Percentiles rank a stretch among this genome's conserved stretches.
phyloP scores from a whole-genome alignment of 1,140 invertebrate genomes.

The Gerris buenoi region DNA sequence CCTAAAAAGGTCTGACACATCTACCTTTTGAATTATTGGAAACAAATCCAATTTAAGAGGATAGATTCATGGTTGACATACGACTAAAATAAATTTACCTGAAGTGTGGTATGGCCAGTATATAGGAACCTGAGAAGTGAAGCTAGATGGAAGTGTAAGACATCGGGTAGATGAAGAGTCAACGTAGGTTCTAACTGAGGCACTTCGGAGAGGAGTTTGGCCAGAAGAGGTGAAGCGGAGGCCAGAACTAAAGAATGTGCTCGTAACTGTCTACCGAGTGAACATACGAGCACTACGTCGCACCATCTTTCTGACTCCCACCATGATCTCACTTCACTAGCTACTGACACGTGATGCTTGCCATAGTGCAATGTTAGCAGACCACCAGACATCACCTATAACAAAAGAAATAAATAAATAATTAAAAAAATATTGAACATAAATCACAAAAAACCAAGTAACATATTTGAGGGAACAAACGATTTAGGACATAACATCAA shows the following conservation, averaged over 20 bases:
- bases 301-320: constrained; percentile 65
- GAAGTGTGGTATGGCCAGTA: constrained; percentile 65
- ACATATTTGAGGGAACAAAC: no score
- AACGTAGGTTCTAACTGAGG: constrained; percentile 38
- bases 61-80: no score
- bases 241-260: constrained; percentile 50
- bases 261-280: constrained; percentile 25
- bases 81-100: no score
- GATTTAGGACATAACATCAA: no score
- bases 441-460: no score
- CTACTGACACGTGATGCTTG: constrained; percentile 74
- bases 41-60: no score
- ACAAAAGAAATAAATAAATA: no score
- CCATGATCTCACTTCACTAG: constrained; percentile 68
- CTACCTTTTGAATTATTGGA: no score
- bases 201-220: constrained; percentile 54
- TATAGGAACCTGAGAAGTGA: constrained; percentile 68
- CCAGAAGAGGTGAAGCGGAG: constrained; percentile 63
- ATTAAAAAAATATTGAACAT: no score
- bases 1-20: no score
- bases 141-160: constrained; percentile 54
- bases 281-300: constrained; percentile 64
- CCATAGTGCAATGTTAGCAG: constrained; percentile 75
- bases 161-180: constrained; percentile 58
- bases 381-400: constrained; percentile 26